Evolutionary conservation across 2,888 invertebrate species (phyloP).

Genomic region (Oscheius sp.): DNA sequence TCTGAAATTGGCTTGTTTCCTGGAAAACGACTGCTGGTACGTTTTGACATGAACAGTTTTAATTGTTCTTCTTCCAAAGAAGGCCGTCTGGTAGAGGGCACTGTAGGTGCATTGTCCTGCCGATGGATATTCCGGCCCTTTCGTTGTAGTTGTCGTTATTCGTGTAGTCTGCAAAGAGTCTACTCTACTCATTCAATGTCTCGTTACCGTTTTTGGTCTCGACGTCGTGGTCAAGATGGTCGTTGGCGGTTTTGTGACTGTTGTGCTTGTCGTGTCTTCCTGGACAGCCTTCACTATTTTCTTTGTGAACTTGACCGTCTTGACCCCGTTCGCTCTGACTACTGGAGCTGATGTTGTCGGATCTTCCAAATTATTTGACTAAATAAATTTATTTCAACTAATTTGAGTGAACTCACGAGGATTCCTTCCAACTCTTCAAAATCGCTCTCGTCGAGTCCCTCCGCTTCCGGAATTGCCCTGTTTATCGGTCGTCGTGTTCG

Average conservation of each 20-base stretch:
- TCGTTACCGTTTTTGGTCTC: constrained; percentile 2
- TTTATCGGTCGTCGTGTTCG: constrained; percentile 31
- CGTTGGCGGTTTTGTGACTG: constrained; percentile 12
- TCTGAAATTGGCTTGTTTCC: constrained; percentile 41
- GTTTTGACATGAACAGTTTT: constrained; percentile 56
- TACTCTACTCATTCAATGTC: not conserved
- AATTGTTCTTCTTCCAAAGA: constrained; percentile 53
- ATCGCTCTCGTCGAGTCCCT: constrained; percentile 54
- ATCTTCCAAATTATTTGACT: constrained; percentile 29
- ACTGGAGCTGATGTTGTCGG: not conserved
- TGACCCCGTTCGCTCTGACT: constrained; percentile 44
- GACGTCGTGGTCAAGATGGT: constrained; percentile 31
- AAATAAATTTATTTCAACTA: constrained; percentile 1
- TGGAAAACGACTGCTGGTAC: not conserved
- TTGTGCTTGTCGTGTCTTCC: constrained; percentile 41
- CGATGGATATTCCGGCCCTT: constrained; percentile 58
- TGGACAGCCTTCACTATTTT: constrained; percentile 43
- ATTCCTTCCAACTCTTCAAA: constrained; percentile 40
- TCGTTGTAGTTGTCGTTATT: constrained; percentile 42
- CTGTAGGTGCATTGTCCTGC: constrained; percentile 69
- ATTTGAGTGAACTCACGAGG: constrained; percentile 23
- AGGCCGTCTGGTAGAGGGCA: constrained; percentile 70
- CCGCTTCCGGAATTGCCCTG: constrained; percentile 56
- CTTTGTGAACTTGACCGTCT: constrained; percentile 53
- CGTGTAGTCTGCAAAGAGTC: constrained; percentile 40